These are phyloP conservation scores for Dissostichus mawsoni DNA, from an alignment of 2,113 vertebrate genomes.

Conservation along the genomic window DNA sequence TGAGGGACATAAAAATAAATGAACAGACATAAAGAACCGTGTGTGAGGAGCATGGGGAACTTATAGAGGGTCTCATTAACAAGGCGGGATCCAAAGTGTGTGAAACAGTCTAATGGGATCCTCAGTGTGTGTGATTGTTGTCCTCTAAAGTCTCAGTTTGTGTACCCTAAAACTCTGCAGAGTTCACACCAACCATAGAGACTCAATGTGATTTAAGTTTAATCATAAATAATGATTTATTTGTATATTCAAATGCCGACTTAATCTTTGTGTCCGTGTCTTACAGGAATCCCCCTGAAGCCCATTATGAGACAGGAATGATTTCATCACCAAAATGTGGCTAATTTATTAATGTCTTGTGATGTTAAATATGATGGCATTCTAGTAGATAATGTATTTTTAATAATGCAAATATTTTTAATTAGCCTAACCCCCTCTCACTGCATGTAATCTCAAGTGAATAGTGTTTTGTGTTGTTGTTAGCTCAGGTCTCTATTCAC, in stretches of 20 bases:
- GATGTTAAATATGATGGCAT: constrained; percentile 67
- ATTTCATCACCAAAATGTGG: constrained; percentile 42
- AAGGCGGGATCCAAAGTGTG: constrained; percentile 6
- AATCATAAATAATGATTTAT: not conserved
- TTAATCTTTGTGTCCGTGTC: not conserved
- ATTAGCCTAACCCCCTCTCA: constrained; percentile 63
- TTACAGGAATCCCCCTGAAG: constrained; percentile 24
- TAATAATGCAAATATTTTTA: constrained; percentile 78
- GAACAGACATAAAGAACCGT: constrained; percentile 59
- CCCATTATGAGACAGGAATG: constrained; percentile 9
- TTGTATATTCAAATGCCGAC: not conserved
- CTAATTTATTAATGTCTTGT: constrained; percentile 62
- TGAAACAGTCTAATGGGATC: constrained; percentile 13
- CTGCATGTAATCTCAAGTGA: constrained; percentile 70
- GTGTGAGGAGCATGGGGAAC: constrained; percentile 53
- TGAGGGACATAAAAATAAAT: constrained; percentile 49
- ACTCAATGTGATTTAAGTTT: not conserved
- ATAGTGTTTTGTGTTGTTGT: constrained; percentile 55
- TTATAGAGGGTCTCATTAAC: constrained; percentile 64
- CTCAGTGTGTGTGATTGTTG: constrained; percentile 17
- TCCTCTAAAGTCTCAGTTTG: constrained; percentile 12
- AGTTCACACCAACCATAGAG: constrained; percentile 1
- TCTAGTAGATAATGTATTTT: constrained; percentile 72
- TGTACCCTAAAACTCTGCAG: not conserved
- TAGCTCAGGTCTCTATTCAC: constrained; percentile 28